Percentiles rank a stretch among this genome's conserved stretches.
These are phyloP conservation scores for Dreissena rostriformis DNA, from an alignment of 1,140 invertebrate genomes.

Conservation along the genomic window DNA sequence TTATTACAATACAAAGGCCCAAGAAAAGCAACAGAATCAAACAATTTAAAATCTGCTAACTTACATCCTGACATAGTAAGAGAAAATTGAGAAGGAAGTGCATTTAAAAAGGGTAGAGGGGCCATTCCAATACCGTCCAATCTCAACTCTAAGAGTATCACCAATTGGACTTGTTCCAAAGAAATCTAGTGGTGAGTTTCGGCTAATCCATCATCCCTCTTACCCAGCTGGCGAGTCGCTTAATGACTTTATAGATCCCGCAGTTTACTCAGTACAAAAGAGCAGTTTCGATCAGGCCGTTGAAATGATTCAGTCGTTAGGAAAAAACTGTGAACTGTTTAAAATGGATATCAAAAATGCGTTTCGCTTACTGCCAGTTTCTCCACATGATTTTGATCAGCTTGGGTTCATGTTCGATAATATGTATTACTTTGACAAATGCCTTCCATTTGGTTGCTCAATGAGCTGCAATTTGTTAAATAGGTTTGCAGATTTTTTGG, in stretches of 20 bases:
- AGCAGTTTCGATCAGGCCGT: slow-evolving; percentile 49
- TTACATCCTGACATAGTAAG: no score
- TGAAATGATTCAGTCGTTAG: slow-evolving; percentile 30
- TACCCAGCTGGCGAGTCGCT: slow-evolving; percentile 32
- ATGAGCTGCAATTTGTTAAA: no score
- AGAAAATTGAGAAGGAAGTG: slow-evolving; percentile 42
- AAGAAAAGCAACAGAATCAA: no score
- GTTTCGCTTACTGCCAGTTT: slow-evolving; percentile 46
- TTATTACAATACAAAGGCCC: no score
- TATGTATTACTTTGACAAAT: slow-evolving; percentile 53
- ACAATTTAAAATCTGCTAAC: no score
- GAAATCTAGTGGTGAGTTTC: slow-evolving; percentile 21
- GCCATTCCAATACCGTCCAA: slow-evolving; percentile 9
- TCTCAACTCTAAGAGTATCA: slow-evolving; percentile 1
- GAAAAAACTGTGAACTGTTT: slow-evolving; percentile 1
- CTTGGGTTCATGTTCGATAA: slow-evolving; percentile 39
- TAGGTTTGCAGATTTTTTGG: no score
- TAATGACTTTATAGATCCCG: slow-evolving; percentile 48
- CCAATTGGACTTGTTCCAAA: slow-evolving; percentile 43
- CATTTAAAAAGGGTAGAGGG: slow-evolving; percentile 10
- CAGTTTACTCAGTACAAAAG: slow-evolving; percentile 40
- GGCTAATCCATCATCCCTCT: slow-evolving; percentile 54
- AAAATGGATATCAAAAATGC: slow-evolving; percentile 48
- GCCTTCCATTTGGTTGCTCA: slow-evolving; percentile 49
- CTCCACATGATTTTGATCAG: slow-evolving; percentile 49